Evolutionary conservation across 2,888 invertebrate genomes (phyloP).

Genomic region (Tethea ocularis): DNA sequence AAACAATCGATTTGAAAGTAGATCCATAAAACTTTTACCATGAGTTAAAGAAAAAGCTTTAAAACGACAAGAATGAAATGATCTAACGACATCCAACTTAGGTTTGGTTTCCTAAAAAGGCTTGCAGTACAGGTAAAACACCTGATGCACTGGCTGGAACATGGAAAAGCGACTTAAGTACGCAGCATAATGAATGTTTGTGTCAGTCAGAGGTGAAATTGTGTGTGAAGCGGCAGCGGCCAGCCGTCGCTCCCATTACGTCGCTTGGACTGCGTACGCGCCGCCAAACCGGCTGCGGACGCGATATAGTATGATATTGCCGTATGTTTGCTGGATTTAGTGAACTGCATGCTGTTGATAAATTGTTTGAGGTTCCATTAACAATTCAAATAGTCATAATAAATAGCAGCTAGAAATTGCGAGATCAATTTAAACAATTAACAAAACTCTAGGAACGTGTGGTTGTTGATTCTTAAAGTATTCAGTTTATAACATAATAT

Average conservation of each 20-base stretch:
- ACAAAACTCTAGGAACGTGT: neutral
- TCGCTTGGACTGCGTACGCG: conserved; percentile 72
- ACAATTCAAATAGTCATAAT: neutral
- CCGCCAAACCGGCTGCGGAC: conserved; percentile 71
- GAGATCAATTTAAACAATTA: neutral
- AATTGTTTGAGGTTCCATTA: neutral
- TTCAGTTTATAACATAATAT: too few relatives aligned
- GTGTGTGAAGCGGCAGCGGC: conserved; percentile 83
- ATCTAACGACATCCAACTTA: neutral
- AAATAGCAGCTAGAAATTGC: neutral
- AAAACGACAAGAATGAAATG: neutral
- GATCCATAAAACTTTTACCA: too few relatives aligned
- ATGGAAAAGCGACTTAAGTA: conserved; percentile 56
- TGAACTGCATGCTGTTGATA: neutral
- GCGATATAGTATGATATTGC: conserved; percentile 54
- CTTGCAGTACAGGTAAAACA: conserved; percentile 46
- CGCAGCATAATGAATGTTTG: conserved; percentile 78
- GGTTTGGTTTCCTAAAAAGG: neutral
- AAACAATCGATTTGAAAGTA: too few relatives aligned
- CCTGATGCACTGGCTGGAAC: conserved; percentile 51
- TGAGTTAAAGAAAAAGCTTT: neutral
- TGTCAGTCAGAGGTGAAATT: conserved; percentile 84
- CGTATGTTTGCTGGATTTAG: conserved; percentile 16
- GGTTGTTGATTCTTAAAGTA: neutral
- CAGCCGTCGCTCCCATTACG: conserved; percentile 82